Base-by-base conservation (phyloP, 1,140 invertebrate genomes). In the Cardiocondyla obscurior region DNA sequence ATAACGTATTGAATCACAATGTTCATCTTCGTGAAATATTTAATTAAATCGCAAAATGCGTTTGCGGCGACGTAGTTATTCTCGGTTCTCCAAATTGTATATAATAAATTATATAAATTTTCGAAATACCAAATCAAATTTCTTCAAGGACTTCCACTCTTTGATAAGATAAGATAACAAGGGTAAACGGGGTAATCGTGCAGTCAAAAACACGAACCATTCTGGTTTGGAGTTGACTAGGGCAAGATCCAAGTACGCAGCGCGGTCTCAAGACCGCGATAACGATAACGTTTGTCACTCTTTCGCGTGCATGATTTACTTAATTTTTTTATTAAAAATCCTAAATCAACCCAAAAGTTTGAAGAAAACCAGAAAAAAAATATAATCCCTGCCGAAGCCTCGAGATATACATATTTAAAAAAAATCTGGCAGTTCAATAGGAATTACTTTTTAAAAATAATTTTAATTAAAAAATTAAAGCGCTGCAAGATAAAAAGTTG, bases 131-230 rank as follows among this genome's bases (percentile, higher is more conserved):
- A 30, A 39, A 10, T 49, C 33, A 53, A 19, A 19, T 16, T 36
- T n/a, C 16, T 64, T 76, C 62, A 79, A 42, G 62, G 46, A 51
- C 16, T 7, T 12, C 1, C 25, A 12, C 19, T 55, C 25, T 53
- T 25, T 14, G 74, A 79, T 79, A 79, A 79, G 74, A 77, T 77
- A 77, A 77, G 74, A 69, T 77, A 67, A 39, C 33, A 5, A 12
- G 6, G 28, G 28, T 30, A 53, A 39, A 62, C 16, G 33, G 33
- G 2, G 28, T 42, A 53, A 69, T 7, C 16, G n/a, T 49, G 12
- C 42, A 36, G 22, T 76, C 62, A 49, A 77, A 65, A 64, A 76
- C 14, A 49, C 10, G 36, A 4, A 22, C 10, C n/a, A 76, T 19
- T 46, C 7, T 64, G 14, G 7, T 3, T n/a, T 12, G n/a, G 6